These are phyloP conservation scores for Radopholus similis DNA, from an alignment of 1,140 invertebrate species.

Conservation along the genomic window DNA sequence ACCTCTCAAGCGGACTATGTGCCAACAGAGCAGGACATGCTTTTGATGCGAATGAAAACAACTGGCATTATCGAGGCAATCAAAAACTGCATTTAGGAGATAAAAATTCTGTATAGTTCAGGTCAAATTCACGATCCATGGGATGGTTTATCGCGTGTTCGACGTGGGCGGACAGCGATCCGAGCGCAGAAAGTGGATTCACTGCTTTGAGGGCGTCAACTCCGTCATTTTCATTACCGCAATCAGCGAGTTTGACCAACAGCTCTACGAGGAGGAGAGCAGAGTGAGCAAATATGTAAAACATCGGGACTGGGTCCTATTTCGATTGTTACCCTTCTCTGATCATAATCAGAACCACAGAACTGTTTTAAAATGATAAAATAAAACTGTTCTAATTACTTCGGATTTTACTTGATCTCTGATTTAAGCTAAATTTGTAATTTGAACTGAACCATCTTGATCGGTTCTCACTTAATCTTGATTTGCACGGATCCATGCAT, in stretches of 20 bases:
- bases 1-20: conserved; percentile 84
- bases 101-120: not conserved
- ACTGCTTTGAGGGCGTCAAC: conserved; percentile 63
- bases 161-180: conserved; percentile 65
- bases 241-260: conserved; percentile 51
- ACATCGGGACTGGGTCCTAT: too few relatives aligned
- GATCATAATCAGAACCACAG: too few relatives aligned
- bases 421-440: too few relatives aligned
- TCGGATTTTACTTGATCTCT: too few relatives aligned
- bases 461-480: too few relatives aligned
- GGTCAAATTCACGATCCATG: conserved; percentile 70
- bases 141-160: conserved; percentile 61
- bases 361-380: too few relatives aligned
- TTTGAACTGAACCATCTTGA: too few relatives aligned
- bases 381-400: too few relatives aligned
- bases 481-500: too few relatives aligned
- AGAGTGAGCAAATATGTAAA: conserved; percentile 51
- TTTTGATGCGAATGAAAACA: conserved; percentile 89
- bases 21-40: conserved; percentile 92
- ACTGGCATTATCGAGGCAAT: conserved; percentile 84
- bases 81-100: too few relatives aligned
- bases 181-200: conserved; percentile 65
- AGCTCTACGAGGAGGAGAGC: conserved; percentile 59
- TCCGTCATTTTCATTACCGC: conserved; percentile 62
- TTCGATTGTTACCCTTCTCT: too few relatives aligned